These are phyloP conservation scores for Cephus sareptanus DNA, from an alignment of 2,888 invertebrate species.

Conservation along the genomic window DNA sequence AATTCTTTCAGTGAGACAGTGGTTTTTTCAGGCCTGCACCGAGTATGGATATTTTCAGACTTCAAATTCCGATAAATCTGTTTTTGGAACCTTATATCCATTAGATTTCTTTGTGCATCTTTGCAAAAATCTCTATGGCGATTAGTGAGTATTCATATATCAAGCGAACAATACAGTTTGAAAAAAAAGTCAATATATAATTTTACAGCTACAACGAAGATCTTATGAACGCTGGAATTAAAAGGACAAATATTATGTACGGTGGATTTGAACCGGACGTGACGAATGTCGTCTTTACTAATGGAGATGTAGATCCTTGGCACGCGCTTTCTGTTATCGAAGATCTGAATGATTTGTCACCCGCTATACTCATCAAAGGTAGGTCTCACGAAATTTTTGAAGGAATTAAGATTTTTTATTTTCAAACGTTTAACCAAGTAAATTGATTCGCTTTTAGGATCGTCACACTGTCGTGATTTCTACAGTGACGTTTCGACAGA, in stretches of 20 bases:
- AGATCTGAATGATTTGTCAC: conserved; percentile 54
- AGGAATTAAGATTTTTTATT: background rate
- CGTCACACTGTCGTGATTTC: conserved; percentile 50
- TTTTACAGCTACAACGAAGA: conserved; percentile 41
- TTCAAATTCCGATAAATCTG: conserved; percentile 71
- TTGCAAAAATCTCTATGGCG: conserved; percentile 66
- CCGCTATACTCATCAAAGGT: conserved; percentile 55
- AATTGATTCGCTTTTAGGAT: conserved; percentile 28
- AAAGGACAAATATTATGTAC: conserved; percentile 67
- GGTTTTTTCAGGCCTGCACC: conserved; percentile 87
- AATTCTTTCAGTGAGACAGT: conserved; percentile 73
- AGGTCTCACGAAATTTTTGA: conserved; percentile 8
- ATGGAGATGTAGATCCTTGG: conserved; percentile 74
- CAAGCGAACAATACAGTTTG: background rate
- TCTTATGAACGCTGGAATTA: conserved; percentile 62
- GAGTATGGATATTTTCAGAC: conserved; percentile 89
- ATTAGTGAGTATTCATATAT: conserved; percentile 47
- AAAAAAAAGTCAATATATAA: background rate
- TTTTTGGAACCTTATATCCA: conserved; percentile 71
- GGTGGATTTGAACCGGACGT: conserved; percentile 68
- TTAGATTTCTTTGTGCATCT: conserved; percentile 67
- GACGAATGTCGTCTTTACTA: conserved; percentile 70
- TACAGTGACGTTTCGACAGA: conserved; percentile 29
- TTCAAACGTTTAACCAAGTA: background rate
- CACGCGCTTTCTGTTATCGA: conserved; percentile 68